phyloP scores from a whole-genome alignment of 2,113 vertebrate genomes.

The Acanthisitta chloris region DNA sequence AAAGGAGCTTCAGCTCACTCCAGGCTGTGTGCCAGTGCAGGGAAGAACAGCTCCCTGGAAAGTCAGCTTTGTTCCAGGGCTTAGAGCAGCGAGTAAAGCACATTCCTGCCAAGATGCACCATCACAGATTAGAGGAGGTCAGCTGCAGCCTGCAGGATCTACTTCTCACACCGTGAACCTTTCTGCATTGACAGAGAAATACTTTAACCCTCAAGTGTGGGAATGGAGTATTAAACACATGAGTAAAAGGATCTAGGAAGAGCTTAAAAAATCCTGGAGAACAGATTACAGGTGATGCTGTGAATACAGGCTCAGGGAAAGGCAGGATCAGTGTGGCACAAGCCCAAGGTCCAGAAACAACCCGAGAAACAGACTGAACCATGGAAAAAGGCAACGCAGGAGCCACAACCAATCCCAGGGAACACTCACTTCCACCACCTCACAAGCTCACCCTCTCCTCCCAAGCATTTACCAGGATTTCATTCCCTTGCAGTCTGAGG shows the following conservation, averaged over 20 bases:
- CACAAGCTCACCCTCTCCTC: background rate
- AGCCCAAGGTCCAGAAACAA: background rate
- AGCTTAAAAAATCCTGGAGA: background rate
- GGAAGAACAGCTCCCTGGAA: slow-evolving; percentile 14
- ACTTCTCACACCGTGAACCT: background rate
- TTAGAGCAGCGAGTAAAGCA: background rate
- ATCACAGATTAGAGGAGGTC: background rate
- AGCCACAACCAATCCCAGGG: background rate
- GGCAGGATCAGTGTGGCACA: background rate
- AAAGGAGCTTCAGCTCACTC: background rate
- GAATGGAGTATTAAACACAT: background rate
- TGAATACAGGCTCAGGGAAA: background rate
- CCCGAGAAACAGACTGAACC: background rate
- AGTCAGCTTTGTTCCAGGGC: background rate
- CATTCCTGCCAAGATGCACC: background rate
- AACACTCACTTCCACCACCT: background rate
- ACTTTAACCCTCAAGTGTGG: background rate
- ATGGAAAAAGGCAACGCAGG: background rate
- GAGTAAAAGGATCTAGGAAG: background rate
- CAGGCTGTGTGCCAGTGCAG: background rate
- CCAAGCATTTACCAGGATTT: background rate
- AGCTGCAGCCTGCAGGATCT: background rate
- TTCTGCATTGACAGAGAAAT: background rate
- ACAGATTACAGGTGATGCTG: background rate
- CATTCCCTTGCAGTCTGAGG: background rate